Base-by-base conservation (phyloP, 1,140 invertebrate species). In the Drosophila pachea region DNA sequence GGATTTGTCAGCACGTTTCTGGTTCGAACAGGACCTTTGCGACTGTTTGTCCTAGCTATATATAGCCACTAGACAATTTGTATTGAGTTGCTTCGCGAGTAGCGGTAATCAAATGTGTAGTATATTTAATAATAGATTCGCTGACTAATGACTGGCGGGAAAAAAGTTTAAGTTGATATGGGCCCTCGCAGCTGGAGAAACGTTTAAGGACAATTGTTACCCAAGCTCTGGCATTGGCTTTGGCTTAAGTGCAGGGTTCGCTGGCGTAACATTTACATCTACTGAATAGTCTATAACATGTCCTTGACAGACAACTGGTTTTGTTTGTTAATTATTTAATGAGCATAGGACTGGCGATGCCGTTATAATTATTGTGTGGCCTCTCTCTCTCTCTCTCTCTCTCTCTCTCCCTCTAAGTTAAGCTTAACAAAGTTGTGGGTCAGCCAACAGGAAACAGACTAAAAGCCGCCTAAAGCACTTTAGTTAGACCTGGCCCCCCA, bases 391-490 rank as follows among this genome's bases (percentile, higher is more conserved):
- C 22, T n/a, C n/a, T n/a, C n/a, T n/a, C n/a, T n/a, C n/a, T n/a
- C n/a, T n/a, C n/a, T n/a, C n/a, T n/a, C n/a, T n/a, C n/a, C n/a
- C n/a, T n/a, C n/a, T n/a, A n/a, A n/a, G n/a, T n/a, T 42, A 45
- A 84, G 81, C 82, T 81, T 83, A 84, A 86, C 81, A 86, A 77
- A 86, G 74, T 86, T 84, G 86, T 76, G 77, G 22, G 66, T 81
- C 50, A 73, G 81, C 67, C 79, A 67, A 49, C 67, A 75, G 66
- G 61, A 67, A 73, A 68, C 62, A 45, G 70, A 53, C 69, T 49
- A 55, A 69, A 67, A 73, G 73, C 62, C 47, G 66, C 65, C 70
- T 50, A 64, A 70, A 65, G 56, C 55, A 69, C 67, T 69, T 49
- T 12, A 73, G 56, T 36, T 49, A 56, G 50, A 22, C 22, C 3